Evolutionary conservation across 2,888 invertebrate genomes (phyloP), one percentile per base, ranked within the genome.

Genomic region (Oligia strigilis): DNA sequence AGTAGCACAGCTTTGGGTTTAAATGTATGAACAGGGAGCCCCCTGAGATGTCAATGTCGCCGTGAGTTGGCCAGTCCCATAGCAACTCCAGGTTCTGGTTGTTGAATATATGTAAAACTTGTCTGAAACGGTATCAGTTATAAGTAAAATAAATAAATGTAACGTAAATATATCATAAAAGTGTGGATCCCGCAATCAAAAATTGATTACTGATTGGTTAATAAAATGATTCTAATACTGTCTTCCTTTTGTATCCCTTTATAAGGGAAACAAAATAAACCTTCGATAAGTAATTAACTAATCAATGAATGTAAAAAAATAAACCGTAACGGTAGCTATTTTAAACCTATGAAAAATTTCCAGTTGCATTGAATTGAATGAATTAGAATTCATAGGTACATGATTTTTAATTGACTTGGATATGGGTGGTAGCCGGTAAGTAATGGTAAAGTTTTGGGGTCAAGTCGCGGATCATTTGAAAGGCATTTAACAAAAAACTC

Each of bases 61-160:
- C 90, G 89, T 97, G 95, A 72, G 95, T 95, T 87, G 95, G 95
- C 97, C 98, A 98, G 87, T 98, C 98, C 98, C 98, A 99, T 17
- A 99, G 96, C 89, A 98, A 98, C 94, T 99, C 98, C 60, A 99
- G 97, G 95, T 99, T 99, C 85, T 98, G 98, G 95, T 99, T 99
- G 95, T 99, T 99, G 90, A 98, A 97, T 60, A 98, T 97, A 87
- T 95, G 94, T 66, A 97, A 87, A 58, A 92, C 93, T 90, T 94
- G 93, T 87, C 95, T 95, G 93, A 77, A 93, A 93, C n/a, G 76
- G 72, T 75, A 78, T 77, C 81, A 81, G 29, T 64, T 80, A 71
- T 65, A 62, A 60, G 82, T 82, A 74, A 72, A 83, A 78, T 55
- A 81, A 46, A 75, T 60, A 65, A 29, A 64, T 64, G 40, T 19